These are phyloP conservation scores for Troides helena DNA, from an alignment of 2,888 invertebrate genomes.

Conservation along the genomic window DNA sequence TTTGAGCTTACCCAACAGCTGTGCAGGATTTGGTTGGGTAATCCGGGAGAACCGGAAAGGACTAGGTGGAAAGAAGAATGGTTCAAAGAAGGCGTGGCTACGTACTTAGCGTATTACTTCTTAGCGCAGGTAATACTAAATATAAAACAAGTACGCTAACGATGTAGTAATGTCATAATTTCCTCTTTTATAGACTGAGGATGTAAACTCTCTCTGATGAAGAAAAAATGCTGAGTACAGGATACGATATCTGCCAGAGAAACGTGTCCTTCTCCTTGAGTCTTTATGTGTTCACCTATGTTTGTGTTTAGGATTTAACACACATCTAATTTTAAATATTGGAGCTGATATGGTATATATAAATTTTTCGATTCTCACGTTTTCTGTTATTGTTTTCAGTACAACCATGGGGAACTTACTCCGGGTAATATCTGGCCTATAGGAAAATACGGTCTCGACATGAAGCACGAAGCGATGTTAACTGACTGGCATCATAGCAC, in stretches of 20 bases:
- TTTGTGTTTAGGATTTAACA: too few species aligned
- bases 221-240: too few species aligned
- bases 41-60: slow-evolving; percentile 60
- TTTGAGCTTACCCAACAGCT: slow-evolving; percentile 68
- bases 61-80: slow-evolving; percentile 71
- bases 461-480: slow-evolving; percentile 65
- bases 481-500: slow-evolving; percentile 59
- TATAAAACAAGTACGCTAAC: background rate
- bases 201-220: too few species aligned
- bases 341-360: too few species aligned
- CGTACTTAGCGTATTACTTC: slow-evolving; percentile 66
- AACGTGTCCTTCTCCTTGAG: too few species aligned
- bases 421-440: slow-evolving; percentile 40
- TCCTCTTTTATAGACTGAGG: too few species aligned
- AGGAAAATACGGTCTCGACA: slow-evolving; percentile 55
- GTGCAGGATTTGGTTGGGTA: slow-evolving; percentile 68
- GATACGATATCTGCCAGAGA: too few species aligned
- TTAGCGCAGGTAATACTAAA: slow-evolving; percentile 53
- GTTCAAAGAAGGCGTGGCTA: slow-evolving; percentile 74
- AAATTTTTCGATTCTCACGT: too few species aligned
- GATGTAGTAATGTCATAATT: background rate
- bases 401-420: slow-evolving; percentile 47
- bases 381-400: slow-evolving; percentile 40
- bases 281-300: too few species aligned
- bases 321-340: too few species aligned